phyloP scores from a whole-genome alignment of 2,888 invertebrate genomes.

The Amphipyra berbera region DNA sequence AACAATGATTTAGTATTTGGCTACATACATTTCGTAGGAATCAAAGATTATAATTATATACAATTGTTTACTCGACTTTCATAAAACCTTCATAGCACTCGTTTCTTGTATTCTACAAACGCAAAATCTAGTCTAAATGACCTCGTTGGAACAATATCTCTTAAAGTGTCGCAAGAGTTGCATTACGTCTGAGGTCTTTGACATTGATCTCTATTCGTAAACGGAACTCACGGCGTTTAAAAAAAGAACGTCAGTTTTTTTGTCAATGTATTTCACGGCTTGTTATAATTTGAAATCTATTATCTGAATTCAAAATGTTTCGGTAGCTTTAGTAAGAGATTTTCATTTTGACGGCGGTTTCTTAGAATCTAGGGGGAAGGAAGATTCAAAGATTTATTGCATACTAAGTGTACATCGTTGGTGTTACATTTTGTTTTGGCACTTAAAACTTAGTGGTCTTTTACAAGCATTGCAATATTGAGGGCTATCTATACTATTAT shows the following conservation, averaged over 20 bases:
- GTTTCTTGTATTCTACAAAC: conserved; percentile 3
- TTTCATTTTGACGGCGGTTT: too few relatives aligned
- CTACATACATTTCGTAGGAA: too few relatives aligned
- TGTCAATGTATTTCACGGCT: conserved; percentile 44
- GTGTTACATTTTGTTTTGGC: too few relatives aligned
- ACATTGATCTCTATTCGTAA: conserved; percentile 54
- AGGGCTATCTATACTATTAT: too few relatives aligned
- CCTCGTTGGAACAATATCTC: conserved; percentile 46
- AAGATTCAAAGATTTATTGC: too few relatives aligned
- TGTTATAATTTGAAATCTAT: conserved; percentile 22
- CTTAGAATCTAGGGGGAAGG: too few relatives aligned
- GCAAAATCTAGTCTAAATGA: conserved; percentile 22
- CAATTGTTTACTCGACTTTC: conserved; percentile 9
- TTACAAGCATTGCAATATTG: too few relatives aligned
- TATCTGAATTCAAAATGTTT: conserved; percentile 13
- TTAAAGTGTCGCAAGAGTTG: conserved; percentile 35
- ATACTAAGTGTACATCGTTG: too few relatives aligned
- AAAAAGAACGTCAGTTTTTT: conserved; percentile 34
- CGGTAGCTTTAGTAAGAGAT: too few relatives aligned
- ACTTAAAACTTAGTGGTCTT: too few relatives aligned
- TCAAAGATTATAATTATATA: too few relatives aligned
- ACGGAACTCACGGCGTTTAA: conserved; percentile 29
- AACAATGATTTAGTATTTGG: too few relatives aligned
- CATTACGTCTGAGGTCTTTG: conserved; percentile 41
- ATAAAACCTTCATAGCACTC: conserved; percentile 11